These are phyloP conservation scores for Agapornis roseicollis DNA, from an alignment of 2,113 vertebrate species.

Conservation along the genomic window DNA sequence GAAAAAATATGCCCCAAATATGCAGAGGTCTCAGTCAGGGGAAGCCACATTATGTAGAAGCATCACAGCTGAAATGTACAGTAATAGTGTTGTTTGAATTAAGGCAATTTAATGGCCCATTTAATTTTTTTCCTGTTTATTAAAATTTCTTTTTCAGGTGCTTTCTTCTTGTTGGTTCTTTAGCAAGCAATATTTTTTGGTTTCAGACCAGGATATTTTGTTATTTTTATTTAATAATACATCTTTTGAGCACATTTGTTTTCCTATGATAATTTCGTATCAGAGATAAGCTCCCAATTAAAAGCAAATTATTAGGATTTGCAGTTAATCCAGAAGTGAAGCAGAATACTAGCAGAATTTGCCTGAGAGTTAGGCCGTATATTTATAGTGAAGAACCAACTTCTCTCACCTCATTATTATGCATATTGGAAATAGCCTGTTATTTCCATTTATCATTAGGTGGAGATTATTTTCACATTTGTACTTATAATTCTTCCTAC, in stretches of 20 bases:
- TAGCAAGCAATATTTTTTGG: neutral
- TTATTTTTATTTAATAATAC: slow-evolving; percentile 34
- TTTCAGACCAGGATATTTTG: neutral
- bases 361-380: neutral
- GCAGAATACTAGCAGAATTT: slow-evolving; percentile 46
- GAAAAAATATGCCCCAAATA: neutral
- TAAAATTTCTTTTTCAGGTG: neutral
- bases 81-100: neutral
- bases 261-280: slow-evolving; percentile 62
- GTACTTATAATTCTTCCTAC: slow-evolving; percentile 36
- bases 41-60: neutral
- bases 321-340: slow-evolving; percentile 49
- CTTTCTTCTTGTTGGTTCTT: neutral
- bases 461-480: slow-evolving; percentile 51
- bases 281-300: slow-evolving; percentile 68
- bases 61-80: neutral
- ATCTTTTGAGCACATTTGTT: slow-evolving; percentile 28
- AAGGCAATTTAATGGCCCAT: neutral
- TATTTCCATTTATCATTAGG: slow-evolving; percentile 39
- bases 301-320: slow-evolving; percentile 71
- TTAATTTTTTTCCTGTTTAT: neutral
- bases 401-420: neutral
- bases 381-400: neutral
- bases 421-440: slow-evolving; percentile 13
- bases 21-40: neutral